Evolutionary conservation across 2,888 invertebrate genomes (phyloP).

Genomic region (Oxytorus armatus): DNA sequence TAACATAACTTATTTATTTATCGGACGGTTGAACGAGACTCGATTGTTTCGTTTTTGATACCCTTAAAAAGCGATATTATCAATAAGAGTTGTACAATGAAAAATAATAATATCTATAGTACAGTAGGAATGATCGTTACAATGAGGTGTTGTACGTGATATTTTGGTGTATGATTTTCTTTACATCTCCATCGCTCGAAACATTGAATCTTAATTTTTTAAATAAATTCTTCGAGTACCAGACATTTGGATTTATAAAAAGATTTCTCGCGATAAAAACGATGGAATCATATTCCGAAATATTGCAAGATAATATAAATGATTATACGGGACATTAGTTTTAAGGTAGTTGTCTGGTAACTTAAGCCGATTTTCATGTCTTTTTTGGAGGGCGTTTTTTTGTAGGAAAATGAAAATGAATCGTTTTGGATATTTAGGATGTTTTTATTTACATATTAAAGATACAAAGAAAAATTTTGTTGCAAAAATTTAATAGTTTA

Average conservation of each 20-base stretch:
- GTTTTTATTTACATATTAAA: too few relatives aligned
- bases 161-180: constrained; percentile 46
- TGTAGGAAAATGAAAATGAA: too few relatives aligned
- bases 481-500: too few relatives aligned
- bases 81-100: constrained; percentile 52
- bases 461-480: too few relatives aligned
- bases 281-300: constrained; percentile 8
- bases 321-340: constrained; percentile 8
- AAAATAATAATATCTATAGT: constrained; percentile 62
- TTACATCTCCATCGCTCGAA: background rate
- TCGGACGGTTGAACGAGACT: constrained; percentile 73
- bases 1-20: constrained; percentile 68
- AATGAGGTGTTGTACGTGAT: constrained; percentile 51
- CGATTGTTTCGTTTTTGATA: constrained; percentile 43
- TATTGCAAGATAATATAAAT: constrained; percentile 20
- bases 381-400: too few relatives aligned
- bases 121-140: constrained; percentile 62
- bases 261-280: constrained; percentile 11
- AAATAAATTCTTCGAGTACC: background rate
- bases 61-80: constrained; percentile 48
- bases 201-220: background rate
- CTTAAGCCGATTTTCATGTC: too few relatives aligned
- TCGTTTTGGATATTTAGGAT: too few relatives aligned
- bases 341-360: too few relatives aligned
- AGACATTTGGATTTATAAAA: background rate